A percentile compares a stretch with the other conserved stretches of the same genome.
phyloP scores from a whole-genome alignment of 2,113 vertebrate genomes.

The Litocranius walleri region DNA sequence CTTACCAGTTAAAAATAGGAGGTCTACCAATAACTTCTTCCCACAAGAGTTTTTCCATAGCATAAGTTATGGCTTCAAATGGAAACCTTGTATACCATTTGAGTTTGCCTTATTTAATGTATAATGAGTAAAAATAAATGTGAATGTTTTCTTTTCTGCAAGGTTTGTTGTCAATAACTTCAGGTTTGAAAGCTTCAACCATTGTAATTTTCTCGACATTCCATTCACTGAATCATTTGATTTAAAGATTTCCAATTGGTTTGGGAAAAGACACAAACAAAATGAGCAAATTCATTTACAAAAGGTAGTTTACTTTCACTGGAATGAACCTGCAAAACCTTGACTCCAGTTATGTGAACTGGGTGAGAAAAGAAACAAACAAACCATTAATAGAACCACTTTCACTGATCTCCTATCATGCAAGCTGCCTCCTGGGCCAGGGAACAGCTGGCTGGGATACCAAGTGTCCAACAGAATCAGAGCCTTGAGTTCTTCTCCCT shows the following conservation, averaged over 20 bases:
- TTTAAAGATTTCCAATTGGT: not conserved
- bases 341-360: not conserved
- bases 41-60: not conserved
- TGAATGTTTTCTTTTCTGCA: not conserved
- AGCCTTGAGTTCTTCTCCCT: not conserved
- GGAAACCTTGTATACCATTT: not conserved
- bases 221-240: not conserved
- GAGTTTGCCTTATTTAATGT: not conserved
- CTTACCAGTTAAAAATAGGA: not conserved
- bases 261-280: not conserved
- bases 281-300: not conserved
- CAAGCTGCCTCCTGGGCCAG: too few species aligned
- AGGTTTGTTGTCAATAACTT: not conserved
- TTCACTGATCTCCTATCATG: not conserved
- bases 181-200: not conserved
- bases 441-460: not conserved
- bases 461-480: not conserved
- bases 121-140: not conserved
- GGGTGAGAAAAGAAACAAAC: not conserved
- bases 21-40: not conserved
- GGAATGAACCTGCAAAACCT: slow-evolving; percentile 15
- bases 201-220: not conserved
- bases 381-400: not conserved
- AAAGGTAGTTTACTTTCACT: not conserved
- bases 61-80: not conserved